phyloP scores from a whole-genome alignment of 2,113 vertebrate species.

The Pangasianodon hypophthalmus region DNA sequence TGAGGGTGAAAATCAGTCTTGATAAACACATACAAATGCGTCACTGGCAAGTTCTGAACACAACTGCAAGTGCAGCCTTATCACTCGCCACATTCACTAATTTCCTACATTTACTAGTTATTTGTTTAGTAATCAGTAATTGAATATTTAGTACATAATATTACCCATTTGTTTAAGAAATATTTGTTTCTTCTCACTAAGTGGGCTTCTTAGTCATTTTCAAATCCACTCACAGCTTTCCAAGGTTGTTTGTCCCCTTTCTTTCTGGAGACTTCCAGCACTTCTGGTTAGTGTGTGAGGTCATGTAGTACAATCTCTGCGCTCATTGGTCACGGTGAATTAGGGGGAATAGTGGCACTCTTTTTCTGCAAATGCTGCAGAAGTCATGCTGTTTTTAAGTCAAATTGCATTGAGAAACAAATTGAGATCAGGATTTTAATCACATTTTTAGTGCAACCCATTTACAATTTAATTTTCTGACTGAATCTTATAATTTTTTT shows the following conservation, averaged over 20 bases:
- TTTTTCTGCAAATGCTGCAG: not conserved
- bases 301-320: not conserved
- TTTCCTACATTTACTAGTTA: not conserved
- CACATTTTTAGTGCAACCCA: not conserved
- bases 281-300: not conserved
- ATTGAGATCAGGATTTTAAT: not conserved
- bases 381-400: not conserved
- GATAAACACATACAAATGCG: not conserved
- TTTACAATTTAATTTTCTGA: not conserved
- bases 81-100: not conserved
- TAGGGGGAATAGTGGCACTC: not conserved
- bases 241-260: not conserved
- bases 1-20: not conserved
- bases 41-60: not conserved
- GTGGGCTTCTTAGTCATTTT: not conserved
- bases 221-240: not conserved
- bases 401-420: not conserved
- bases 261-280: not conserved
- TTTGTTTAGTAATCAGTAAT: not conserved
- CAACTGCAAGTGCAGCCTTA: not conserved
- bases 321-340: not conserved
- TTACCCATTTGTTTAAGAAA: not conserved
- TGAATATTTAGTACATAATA: not conserved
- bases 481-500: not conserved
- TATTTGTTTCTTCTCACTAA: no score